Evolutionary conservation across 2,113 vertebrate species (phyloP).

Genomic region (Sciurus niger): DNA sequence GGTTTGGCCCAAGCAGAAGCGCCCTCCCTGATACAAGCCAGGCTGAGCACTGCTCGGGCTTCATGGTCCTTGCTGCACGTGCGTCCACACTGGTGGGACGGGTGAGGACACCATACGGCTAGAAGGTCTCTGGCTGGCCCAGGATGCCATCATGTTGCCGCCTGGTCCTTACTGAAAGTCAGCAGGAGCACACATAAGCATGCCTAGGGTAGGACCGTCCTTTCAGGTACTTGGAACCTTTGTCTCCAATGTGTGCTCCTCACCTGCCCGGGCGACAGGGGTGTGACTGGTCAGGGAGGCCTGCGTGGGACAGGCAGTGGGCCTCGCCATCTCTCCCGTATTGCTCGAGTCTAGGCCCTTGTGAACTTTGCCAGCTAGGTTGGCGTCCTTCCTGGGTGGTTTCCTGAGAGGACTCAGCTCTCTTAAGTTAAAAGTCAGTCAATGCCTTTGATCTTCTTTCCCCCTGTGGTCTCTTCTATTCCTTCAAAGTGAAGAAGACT

Average conservation of each 20-base stretch:
- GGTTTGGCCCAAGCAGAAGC: background rate
- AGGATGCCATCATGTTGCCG: fast-evolving
- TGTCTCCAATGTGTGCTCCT: background rate
- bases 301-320: fast-evolving
- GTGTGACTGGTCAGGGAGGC: fast-evolving
- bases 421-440: constrained; percentile 70
- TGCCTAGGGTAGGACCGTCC: fast-evolving
- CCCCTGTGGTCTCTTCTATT: constrained; percentile 74
- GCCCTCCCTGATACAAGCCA: fast-evolving
- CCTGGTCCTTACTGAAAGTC: background rate
- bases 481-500: constrained; percentile 76
- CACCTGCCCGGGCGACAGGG: background rate
- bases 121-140: background rate
- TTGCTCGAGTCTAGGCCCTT: no score
- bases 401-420: constrained; percentile 45
- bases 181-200: background rate
- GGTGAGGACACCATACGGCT: no score
- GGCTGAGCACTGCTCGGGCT: background rate
- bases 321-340: fast-evolving
- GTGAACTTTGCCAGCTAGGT: background rate
- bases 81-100: fast-evolving
- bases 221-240: background rate
- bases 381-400: background rate
- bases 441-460: constrained; percentile 55
- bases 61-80: fast-evolving